Evolutionary conservation across 2,113 vertebrate genomes (phyloP).

Genomic region (Gavialis gangeticus): DNA sequence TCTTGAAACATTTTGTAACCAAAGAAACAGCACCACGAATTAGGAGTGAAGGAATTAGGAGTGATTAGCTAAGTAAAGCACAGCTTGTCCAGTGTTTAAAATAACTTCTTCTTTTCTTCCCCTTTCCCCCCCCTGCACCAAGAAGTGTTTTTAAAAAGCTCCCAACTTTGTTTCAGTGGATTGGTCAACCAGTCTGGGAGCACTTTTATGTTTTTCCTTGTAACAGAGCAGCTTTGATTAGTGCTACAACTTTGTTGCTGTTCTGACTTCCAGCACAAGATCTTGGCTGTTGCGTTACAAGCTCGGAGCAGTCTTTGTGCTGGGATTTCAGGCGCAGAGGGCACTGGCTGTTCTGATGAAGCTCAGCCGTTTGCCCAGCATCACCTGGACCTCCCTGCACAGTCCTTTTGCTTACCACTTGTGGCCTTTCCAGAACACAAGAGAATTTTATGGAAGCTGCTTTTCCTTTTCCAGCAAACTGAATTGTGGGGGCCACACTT

Average conservation of each 20-base stretch:
- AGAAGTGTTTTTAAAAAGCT: not conserved
- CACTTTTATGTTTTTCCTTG: not conserved
- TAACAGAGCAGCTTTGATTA: not conserved
- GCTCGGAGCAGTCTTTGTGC: not conserved
- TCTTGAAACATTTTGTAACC: not conserved
- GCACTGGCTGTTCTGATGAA: not conserved
- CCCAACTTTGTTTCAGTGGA: not conserved
- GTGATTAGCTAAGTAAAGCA: not conserved
- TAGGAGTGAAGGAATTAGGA: not conserved
- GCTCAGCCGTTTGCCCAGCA: not conserved
- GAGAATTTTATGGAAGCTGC: not conserved
- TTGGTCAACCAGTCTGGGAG: not conserved
- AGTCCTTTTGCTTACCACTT: not conserved
- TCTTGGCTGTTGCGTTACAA: not conserved
- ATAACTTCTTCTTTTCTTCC: not conserved
- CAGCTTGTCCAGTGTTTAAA: not conserved
- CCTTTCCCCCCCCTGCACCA: too few species aligned
- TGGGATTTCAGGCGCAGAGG: not conserved
- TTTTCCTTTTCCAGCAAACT: not conserved
- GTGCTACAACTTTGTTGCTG: rapidly evolving
- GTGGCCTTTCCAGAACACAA: not conserved
- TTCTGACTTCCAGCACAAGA: not conserved
- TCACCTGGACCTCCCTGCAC: not conserved
- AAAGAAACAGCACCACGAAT: not conserved
- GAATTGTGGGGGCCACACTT: rapidly evolving